Conservation (phyloP, 2,113 vertebrate species). For the Struthidea cinerea region DNA sequence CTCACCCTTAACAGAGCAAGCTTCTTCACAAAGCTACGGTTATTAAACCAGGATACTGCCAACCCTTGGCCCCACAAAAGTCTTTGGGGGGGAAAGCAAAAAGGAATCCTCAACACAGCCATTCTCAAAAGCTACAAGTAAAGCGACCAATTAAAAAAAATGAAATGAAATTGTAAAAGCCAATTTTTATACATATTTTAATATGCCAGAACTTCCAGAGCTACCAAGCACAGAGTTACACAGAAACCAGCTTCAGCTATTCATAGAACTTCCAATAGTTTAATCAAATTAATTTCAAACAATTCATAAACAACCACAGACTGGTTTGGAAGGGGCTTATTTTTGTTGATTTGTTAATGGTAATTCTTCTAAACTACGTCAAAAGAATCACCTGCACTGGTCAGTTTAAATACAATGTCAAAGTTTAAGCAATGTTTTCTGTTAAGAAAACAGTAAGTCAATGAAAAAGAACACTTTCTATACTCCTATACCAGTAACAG, state of each 20-base stretch:
- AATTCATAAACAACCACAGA: neutral
- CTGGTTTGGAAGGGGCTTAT: neutral
- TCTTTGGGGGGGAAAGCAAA: neutral
- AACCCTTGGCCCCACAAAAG: neutral
- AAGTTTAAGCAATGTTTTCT: neutral
- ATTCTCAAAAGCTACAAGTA: neutral
- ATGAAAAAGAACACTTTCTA: neutral
- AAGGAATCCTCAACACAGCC: neutral
- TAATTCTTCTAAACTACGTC: neutral
- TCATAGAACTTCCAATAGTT: neutral
- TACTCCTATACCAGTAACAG: neutral
- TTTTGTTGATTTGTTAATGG: neutral
- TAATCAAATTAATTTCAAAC: neutral
- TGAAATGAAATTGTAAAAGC: neutral
- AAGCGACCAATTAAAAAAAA: neutral
- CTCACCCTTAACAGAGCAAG: neutral
- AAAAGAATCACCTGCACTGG: neutral
- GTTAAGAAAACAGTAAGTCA: neutral
- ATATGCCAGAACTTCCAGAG: neutral
- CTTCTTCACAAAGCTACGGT: neutral
- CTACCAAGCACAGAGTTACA: neutral
- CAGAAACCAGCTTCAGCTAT: neutral
- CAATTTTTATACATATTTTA: neutral
- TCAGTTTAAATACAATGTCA: neutral
- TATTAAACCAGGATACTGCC: neutral